Percentiles rank a stretch among this genome's conserved stretches.
phyloP scores from a whole-genome alignment of 2,797 vertebrate genomes.

The Helarctos malayanus region DNA sequence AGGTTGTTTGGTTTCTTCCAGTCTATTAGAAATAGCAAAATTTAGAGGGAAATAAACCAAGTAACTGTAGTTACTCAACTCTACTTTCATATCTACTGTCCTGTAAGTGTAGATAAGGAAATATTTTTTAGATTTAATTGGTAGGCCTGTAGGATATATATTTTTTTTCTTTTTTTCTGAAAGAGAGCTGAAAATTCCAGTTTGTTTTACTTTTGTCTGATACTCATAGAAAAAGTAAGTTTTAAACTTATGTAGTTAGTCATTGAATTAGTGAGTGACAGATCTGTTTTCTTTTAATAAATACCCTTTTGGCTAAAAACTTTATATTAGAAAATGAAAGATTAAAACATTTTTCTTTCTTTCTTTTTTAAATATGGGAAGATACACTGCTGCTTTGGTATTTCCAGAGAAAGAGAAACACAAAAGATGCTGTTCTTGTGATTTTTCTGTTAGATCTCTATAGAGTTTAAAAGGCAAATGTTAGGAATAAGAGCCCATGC shows the following conservation, averaged over 20 bases:
- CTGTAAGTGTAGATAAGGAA: background rate
- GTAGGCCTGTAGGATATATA: background rate
- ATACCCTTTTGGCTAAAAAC: slow-evolving; percentile 66
- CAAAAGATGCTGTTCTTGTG: slow-evolving; percentile 79
- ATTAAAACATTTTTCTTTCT: slow-evolving; percentile 73
- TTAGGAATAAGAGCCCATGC: slow-evolving; percentile 74
- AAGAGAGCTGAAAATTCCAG: slow-evolving; percentile 38
- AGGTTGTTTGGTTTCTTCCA: background rate
- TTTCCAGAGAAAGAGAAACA: slow-evolving; percentile 76
- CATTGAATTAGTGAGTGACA: slow-evolving; percentile 71
- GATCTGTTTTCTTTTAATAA: slow-evolving; percentile 72
- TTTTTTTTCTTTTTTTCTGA: background rate
- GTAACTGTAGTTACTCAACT: background rate
- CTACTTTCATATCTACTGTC: background rate
- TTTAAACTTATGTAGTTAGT: slow-evolving; percentile 65
- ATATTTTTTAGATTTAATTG: slow-evolving; percentile 42
- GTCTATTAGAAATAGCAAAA: background rate
- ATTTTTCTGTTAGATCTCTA: slow-evolving; percentile 80
- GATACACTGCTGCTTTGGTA: slow-evolving; percentile 77
- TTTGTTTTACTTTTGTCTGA: slow-evolving; percentile 60
- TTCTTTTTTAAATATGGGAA: slow-evolving; percentile 74
- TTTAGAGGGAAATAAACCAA: background rate
- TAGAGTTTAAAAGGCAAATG: slow-evolving; percentile 77
- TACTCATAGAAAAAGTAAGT: slow-evolving; percentile 23
- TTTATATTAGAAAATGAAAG: slow-evolving; percentile 77